Base-by-base conservation (phyloP, 2,797 vertebrate species). In the Graptemys geographica region DNA sequence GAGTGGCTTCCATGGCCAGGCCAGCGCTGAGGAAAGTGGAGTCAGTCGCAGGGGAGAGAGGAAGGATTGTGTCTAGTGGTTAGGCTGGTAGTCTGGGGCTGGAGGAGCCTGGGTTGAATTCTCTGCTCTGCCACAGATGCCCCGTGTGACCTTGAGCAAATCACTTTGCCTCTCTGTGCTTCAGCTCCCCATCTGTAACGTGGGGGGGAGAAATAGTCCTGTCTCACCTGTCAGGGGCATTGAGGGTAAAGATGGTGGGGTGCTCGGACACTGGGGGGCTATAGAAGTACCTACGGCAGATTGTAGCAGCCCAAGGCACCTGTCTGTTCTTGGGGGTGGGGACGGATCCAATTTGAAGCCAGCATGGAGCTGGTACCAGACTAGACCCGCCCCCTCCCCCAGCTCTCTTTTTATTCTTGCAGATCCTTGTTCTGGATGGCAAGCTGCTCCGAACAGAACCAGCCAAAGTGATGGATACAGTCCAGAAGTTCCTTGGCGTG, bases 371-470 rank as follows among this genome's bases (percentile, higher is more conserved):
- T 72, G 72, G 79, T 53, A 8, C 57, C 37, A 52, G 33, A 72
- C 31, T 79, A n/a, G 47, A 18, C 37, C 23, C 21, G 23, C 23
- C 23, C 23, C 11, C 5, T n/a, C 33, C 28, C 56, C 94, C 12
- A 0, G 0, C 11, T n/a, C 6, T 86, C 83, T 44, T 96, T 62
- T 96, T 16, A 92, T 88, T 84, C 55, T 55, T 94, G 69, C 97
- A 99, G 99, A 98, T 99, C 96, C 98, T 99, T 92, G 99, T 99
- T 85, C 97, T 99, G 97, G 99, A 99, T 31, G 99, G 99, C 87
- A 99, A 99, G 97, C 98, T 99, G 98, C 98, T 99, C 92, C 99
- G 99, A 94, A 99, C 99, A 0, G 99, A 99, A 95, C 99, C 99
- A 0, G 99, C 99, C 94, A 99, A 99, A 84, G 97, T 99, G 96